A percentile compares a stretch with the other conserved stretches of the same genome.
Conservation (phyloP, 2,113 vertebrate genomes). For the Stigmatopora nigra region DNA sequence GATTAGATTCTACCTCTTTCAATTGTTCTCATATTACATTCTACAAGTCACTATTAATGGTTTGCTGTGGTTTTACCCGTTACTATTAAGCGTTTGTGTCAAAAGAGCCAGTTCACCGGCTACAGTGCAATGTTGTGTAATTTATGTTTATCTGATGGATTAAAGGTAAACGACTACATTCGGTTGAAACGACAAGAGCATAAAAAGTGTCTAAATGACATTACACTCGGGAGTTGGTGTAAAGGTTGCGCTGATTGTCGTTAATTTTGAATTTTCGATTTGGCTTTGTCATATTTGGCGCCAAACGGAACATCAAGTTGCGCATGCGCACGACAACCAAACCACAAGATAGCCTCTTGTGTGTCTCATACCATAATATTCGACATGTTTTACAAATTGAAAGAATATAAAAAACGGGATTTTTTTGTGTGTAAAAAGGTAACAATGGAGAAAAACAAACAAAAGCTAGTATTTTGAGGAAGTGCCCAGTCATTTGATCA, state of each 20-base stretch:
- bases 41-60: background rate
- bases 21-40: too few species aligned
- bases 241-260: background rate
- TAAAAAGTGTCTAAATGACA: background rate
- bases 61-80: background rate
- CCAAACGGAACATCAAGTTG: constrained; percentile 8
- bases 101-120: background rate
- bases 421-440: too few species aligned
- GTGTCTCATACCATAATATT: too few species aligned
- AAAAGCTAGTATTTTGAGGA: too few species aligned
- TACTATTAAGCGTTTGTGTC: background rate
- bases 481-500: too few species aligned
- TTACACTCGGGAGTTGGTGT: background rate
- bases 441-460: too few species aligned
- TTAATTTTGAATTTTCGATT: background rate
- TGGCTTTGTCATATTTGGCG: constrained; percentile 35
- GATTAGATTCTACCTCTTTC: background rate
- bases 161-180: background rate
- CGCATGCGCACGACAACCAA: too few species aligned
- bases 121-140: too few species aligned
- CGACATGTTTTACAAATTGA: too few species aligned
- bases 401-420: too few species aligned
- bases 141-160: background rate
- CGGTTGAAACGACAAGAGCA: background rate
- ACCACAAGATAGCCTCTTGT: background rate